Evolutionary conservation across 2,797 vertebrate species (phyloP).

Genomic region (Sphenopsis melanotis): DNA sequence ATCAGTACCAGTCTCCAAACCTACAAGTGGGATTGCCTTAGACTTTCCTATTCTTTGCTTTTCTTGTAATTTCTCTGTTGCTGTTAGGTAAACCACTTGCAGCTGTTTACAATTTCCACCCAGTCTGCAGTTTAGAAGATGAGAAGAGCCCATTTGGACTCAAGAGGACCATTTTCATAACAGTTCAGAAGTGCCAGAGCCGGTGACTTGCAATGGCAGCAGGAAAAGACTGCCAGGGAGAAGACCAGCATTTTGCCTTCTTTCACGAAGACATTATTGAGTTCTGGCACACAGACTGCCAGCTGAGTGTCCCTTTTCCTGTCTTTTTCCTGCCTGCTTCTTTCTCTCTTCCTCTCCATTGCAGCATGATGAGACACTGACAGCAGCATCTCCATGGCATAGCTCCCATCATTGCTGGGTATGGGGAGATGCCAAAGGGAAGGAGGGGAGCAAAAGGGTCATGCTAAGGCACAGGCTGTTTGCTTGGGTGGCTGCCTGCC

Average conservation of each 20-base stretch:
- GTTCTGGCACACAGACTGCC: not conserved
- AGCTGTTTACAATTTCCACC: not conserved
- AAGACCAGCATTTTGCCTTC: not conserved
- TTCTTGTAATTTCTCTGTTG: not conserved
- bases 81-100: not conserved
- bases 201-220: accelerated
- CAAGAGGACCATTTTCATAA: not conserved
- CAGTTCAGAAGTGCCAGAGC: accelerated
- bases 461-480: not conserved
- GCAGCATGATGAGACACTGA: not conserved
- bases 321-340: not conserved
- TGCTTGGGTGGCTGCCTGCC: not conserved
- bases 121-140: not conserved
- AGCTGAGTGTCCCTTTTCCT: not conserved
- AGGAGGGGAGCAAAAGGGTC: not conserved
- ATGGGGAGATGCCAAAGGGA: not conserved
- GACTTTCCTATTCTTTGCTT: not conserved
- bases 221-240: not conserved
- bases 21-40: not conserved
- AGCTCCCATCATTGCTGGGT: not conserved
- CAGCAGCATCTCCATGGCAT: accelerated
- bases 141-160: not conserved
- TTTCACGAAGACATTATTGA: not conserved
- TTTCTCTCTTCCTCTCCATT: not conserved
- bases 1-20: not conserved